Percentiles rank a stretch among this genome's conserved stretches.
phyloP scores from a whole-genome alignment of 2,797 vertebrate genomes.

The Acipenser oxyrinchus region DNA sequence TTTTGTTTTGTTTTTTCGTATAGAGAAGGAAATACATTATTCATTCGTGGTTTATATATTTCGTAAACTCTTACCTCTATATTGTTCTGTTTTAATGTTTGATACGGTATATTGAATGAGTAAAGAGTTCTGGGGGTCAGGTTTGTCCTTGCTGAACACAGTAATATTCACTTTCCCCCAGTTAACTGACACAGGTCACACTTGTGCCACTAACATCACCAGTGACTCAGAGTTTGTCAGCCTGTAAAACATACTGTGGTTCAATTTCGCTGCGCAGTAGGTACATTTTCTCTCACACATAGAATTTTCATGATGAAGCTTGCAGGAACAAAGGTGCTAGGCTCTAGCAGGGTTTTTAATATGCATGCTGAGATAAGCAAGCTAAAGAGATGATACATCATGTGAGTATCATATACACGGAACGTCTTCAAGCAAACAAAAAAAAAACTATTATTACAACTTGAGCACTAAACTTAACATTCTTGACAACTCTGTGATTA shows the following conservation, averaged over 20 bases:
- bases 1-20: too few relatives aligned
- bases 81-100: too few relatives aligned
- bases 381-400: not conserved
- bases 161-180: too few relatives aligned
- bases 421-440: not conserved
- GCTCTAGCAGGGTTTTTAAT: not conserved
- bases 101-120: too few relatives aligned
- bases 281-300: not conserved
- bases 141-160: too few relatives aligned
- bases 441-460: not conserved
- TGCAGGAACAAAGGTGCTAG: not conserved
- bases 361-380: conserved; percentile 4
- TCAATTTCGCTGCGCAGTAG: not conserved
- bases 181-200: too few relatives aligned
- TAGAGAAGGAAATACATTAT: too few relatives aligned
- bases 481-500: not conserved
- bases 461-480: not conserved
- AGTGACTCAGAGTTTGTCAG: too few relatives aligned
- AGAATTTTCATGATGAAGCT: not conserved
- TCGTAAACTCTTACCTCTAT: too few relatives aligned
- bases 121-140: too few relatives aligned
- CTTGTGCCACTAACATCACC: too few relatives aligned
- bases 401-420: not conserved
- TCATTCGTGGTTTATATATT: too few relatives aligned
- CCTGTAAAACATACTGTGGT: not conserved